Conservation (phyloP, 2,113 vertebrate genomes). For the Eptesicus fuscus region DNA sequence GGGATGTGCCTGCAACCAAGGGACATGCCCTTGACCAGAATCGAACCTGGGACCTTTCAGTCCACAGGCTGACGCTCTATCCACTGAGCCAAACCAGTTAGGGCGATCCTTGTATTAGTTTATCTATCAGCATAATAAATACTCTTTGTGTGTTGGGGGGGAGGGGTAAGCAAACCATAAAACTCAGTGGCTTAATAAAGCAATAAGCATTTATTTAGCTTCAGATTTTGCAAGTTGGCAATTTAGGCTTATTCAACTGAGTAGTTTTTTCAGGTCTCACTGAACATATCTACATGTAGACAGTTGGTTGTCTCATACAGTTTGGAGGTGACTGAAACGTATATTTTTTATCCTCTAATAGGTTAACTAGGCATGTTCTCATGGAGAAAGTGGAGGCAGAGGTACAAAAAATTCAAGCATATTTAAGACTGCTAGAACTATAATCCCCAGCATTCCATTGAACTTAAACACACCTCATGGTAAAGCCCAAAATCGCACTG, state of each 20-base stretch:
- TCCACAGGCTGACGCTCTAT: too few species aligned
- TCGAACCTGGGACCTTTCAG: too few species aligned
- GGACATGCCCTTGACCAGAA: too few species aligned
- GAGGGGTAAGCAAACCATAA: not conserved
- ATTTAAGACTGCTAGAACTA: not conserved
- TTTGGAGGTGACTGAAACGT: not conserved
- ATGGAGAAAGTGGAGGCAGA: not conserved
- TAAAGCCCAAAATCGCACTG: not conserved
- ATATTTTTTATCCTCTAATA: not conserved
- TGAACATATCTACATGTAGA: not conserved
- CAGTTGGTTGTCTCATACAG: not conserved
- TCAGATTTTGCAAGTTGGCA: not conserved
- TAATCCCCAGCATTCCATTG: not conserved
- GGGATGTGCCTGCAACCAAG: too few species aligned
- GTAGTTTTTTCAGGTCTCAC: not conserved
- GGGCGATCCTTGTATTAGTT: not conserved
- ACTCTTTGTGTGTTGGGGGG: rapidly evolving
- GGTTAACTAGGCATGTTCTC: not conserved
- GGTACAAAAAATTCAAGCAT: not conserved
- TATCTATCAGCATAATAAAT: not conserved
- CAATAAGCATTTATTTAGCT: not conserved
- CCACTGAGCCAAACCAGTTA: too few species aligned
- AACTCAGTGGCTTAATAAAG: not conserved
- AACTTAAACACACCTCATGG: not conserved
- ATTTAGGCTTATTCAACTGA: not conserved